phyloP scores from a whole-genome alignment of 2,888 invertebrate species.

The Carpatolechia fugitivella region DNA sequence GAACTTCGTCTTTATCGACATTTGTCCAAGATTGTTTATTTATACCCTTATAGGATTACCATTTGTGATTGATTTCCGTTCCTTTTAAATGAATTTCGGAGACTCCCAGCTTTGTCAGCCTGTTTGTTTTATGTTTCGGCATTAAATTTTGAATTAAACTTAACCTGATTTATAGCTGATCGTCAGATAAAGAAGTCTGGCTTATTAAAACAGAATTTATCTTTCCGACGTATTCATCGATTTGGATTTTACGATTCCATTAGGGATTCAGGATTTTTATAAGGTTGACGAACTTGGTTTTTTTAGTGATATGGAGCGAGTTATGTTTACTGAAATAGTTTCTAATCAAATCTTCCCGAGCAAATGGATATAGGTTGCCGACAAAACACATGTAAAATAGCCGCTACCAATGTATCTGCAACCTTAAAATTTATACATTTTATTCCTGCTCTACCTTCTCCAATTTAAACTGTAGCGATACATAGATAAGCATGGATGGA shows the following conservation, averaged over 20 bases:
- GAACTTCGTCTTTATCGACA: conserved; percentile 47
- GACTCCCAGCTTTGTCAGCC: conserved; percentile 43
- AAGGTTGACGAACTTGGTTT: conserved; percentile 25
- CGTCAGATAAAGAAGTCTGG: conserved; percentile 43
- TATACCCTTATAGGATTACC: conserved; percentile 67
- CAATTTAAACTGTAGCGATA: background rate
- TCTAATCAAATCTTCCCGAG: conserved; percentile 62
- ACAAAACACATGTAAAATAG: conserved; percentile 68
- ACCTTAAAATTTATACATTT: conserved; percentile 9
- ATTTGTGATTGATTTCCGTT: conserved; percentile 71
- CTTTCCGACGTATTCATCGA: conserved; percentile 35
- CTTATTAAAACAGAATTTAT: conserved; percentile 56
- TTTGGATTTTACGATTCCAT: conserved; percentile 43
- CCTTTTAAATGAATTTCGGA: conserved; percentile 57
- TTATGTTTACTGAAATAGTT: conserved; percentile 42
- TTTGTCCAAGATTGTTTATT: conserved; percentile 72
- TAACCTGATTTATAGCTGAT: conserved; percentile 49
- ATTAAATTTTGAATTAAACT: conserved; percentile 51
- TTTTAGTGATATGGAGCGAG: conserved; percentile 16
- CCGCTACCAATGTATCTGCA: conserved; percentile 52
- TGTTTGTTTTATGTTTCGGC: conserved; percentile 55
- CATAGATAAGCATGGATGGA: background rate
- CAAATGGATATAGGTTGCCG: conserved; percentile 70
- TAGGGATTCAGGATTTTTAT: conserved; percentile 25
- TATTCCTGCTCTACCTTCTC: background rate